Percentiles rank a stretch among this genome's conserved stretches.
Conservation (phyloP, 1,140 invertebrate genomes). For the Spodoptera litura region DNA sequence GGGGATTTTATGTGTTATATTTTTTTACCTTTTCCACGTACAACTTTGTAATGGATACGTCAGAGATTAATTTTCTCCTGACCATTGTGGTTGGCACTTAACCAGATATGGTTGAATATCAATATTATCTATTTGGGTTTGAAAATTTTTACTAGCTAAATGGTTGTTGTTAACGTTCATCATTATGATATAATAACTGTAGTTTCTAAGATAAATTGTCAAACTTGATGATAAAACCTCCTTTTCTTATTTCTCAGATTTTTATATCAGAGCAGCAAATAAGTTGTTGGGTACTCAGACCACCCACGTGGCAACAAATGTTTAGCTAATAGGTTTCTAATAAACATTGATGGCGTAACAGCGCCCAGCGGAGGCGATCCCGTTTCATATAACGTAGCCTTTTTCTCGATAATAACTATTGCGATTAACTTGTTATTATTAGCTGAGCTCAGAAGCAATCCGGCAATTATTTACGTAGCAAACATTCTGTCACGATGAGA, state of each 20-base stretch:
- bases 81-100: background rate
- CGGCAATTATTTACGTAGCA: constrained; percentile 74
- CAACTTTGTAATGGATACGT: constrained; percentile 4
- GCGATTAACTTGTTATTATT: constrained; percentile 71
- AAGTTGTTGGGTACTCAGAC: background rate
- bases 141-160: too few species aligned
- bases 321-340: constrained; percentile 64
- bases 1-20: constrained; percentile 32
- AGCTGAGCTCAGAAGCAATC: constrained; percentile 67
- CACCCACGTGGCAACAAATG: constrained; percentile 53
- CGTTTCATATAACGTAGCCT: constrained; percentile 58
- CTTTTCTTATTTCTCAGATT: constrained; percentile 11
- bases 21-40: constrained; percentile 13
- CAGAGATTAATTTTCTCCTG: constrained; percentile 25
- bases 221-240: background rate
- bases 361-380: constrained; percentile 52
- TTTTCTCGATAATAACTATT: constrained; percentile 69
- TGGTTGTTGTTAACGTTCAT: too few species aligned
- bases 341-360: constrained; percentile 61
- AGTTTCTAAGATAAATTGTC: too few species aligned
- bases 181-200: too few species aligned
- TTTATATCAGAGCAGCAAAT: constrained; percentile 27
- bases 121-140: too few species aligned
- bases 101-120: too few species aligned
- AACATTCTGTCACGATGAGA: constrained; percentile 74